Conservation (phyloP, 2,888 invertebrate species). For the Zelleria hepariella region DNA sequence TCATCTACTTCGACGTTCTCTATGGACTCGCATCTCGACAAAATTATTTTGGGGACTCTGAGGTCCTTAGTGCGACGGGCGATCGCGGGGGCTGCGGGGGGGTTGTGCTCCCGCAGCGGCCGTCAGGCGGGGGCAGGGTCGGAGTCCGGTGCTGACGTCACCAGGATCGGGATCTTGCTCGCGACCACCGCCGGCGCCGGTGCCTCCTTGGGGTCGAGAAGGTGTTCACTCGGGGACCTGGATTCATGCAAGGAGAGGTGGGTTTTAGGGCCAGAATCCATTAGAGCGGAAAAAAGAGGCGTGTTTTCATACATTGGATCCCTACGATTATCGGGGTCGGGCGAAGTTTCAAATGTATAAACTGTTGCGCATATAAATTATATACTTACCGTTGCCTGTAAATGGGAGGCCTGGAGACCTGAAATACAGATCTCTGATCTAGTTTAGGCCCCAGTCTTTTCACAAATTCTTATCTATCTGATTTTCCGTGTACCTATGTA, state of each 20-base stretch:
- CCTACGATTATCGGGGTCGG: too few relatives aligned
- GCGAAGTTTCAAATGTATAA: too few relatives aligned
- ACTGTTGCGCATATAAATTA: too few relatives aligned
- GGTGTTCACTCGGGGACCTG: conserved; percentile 16
- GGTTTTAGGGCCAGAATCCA: too few relatives aligned
- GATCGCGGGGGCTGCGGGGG: not conserved
- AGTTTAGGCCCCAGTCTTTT: too few relatives aligned
- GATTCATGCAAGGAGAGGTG: not conserved
- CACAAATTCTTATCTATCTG: too few relatives aligned
- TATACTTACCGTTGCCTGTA: too few relatives aligned
- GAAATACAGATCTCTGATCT: too few relatives aligned
- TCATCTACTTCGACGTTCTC: conserved; percentile 4
- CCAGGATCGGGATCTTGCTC: conserved; percentile 54
- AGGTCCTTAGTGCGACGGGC: not conserved
- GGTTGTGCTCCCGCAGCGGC: conserved; percentile 17
- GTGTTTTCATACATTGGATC: too few relatives aligned
- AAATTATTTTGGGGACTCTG: not conserved
- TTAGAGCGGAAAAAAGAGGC: too few relatives aligned
- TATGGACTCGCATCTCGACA: not conserved
- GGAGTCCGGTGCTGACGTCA: conserved; percentile 37
- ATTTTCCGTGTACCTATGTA: too few relatives aligned
- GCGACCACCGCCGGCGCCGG: conserved; percentile 14
- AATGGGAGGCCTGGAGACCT: too few relatives aligned
- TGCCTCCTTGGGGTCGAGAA: conserved; percentile 48
- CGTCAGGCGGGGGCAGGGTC: conserved; percentile 52